Evolutionary conservation across 2,797 vertebrate genomes (phyloP).

Genomic region (Rhincodon typus): DNA sequence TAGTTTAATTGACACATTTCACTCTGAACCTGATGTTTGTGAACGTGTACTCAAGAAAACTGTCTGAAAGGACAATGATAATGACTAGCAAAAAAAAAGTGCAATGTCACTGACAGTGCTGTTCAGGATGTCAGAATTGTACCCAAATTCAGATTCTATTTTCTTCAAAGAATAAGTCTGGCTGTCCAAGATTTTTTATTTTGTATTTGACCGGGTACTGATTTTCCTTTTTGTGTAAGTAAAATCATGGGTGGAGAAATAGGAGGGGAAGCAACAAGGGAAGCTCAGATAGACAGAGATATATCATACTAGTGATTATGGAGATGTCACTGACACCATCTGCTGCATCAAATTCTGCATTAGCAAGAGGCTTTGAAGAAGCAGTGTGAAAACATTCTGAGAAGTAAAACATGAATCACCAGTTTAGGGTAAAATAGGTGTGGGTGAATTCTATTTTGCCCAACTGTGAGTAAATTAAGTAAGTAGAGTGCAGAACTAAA

Average conservation of each 20-base stretch:
- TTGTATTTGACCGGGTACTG: background rate
- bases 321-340: slow-evolving; percentile 22
- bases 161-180: background rate
- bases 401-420: slow-evolving; percentile 4
- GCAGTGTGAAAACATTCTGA: background rate
- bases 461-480: background rate
- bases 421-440: background rate
- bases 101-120: background rate
- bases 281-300: background rate
- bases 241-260: background rate
- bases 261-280: background rate
- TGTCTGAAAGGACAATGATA: background rate
- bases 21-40: background rate
- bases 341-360: background rate
- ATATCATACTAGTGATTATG: slow-evolving; percentile 7
- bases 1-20: background rate
- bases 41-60: background rate
- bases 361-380: background rate
- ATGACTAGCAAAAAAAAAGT: background rate
- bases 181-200: background rate
- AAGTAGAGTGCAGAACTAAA: slow-evolving; percentile 6
- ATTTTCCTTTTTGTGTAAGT: background rate
- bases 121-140: background rate
- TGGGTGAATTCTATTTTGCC: slow-evolving; percentile 1
- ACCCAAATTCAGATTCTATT: background rate